These are phyloP conservation scores for Antechinus flavipes DNA, from an alignment of 2,113 vertebrate species.

Conservation along the genomic window DNA sequence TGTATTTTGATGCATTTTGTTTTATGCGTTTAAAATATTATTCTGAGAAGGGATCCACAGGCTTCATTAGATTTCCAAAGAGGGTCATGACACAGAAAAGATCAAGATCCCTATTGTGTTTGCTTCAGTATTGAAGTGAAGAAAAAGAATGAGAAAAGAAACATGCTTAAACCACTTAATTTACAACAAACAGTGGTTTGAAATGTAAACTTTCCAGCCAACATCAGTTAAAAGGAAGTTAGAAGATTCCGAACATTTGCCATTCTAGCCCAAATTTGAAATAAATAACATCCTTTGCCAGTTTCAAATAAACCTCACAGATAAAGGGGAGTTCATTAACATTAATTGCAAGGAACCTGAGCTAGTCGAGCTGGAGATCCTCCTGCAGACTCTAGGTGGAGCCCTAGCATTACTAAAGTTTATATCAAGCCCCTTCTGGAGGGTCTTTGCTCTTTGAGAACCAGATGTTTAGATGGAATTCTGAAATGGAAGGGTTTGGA, in stretches of 20 bases:
- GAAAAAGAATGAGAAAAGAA: background rate
- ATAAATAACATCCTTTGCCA: conserved; percentile 52
- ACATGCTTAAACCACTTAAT: conserved; percentile 20
- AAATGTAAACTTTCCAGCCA: conserved; percentile 65
- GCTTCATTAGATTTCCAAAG: background rate
- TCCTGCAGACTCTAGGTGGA: conserved; percentile 83
- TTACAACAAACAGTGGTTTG: conserved; percentile 64
- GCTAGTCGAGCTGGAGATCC: background rate
- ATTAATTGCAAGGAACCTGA: conserved; percentile 24
- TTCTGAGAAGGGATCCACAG: background rate
- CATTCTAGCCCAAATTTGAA: conserved; percentile 61
- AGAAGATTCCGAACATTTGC: conserved; percentile 61
- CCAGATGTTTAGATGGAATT: conserved; percentile 56
- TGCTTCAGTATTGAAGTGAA: conserved; percentile 46
- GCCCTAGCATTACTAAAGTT: conserved; percentile 82
- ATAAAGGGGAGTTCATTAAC: conserved; percentile 27
- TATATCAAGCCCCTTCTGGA: background rate
- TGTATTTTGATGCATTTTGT: background rate
- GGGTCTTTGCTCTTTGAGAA: conserved; percentile 13
- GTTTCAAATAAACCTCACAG: conserved; percentile 29
- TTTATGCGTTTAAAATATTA: background rate
- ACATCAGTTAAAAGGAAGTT: conserved; percentile 53
- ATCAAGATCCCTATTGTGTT: background rate
- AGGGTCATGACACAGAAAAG: background rate
- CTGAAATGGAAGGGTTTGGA: conserved; percentile 39